Base-by-base conservation (phyloP, 2,888 invertebrate genomes). In the Frankliniella fusca region DNA sequence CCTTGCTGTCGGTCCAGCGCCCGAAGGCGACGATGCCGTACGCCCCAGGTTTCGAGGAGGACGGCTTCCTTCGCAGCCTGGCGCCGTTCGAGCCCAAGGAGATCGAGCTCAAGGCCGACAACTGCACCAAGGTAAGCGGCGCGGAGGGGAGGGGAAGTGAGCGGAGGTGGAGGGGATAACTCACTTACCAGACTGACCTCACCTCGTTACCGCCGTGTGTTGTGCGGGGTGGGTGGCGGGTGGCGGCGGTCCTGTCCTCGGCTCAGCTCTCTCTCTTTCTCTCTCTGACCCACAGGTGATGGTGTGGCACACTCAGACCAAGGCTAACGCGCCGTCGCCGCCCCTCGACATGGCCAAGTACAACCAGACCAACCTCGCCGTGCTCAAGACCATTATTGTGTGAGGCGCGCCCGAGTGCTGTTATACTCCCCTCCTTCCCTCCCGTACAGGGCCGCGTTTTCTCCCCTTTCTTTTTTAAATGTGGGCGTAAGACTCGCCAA, bases 41-140 rank as follows among this genome's bases (percentile, higher is more conserved):
- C 86, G 91, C 90, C 84, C 92, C 92, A 0, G 94, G 94, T 20
- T 92, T 92, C 86, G 94, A 94, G 87, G 96, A 96, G 87, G 94
- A 95, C 86, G 90, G 91, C 81, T 94, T 96, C 86, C 89, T 96
- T 38, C 89, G 91, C 81, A 92, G 93, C 85, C 88, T 95, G 81
- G 91, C 90, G 27, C 85, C 85, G 48, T 87, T 95, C 20, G 91
- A 90, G 82, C 86, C 93, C 20, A 89, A 90, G 54, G 93, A 95
- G 81, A 92, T 96, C 81, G 95, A 96, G 87, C 94, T 95, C 0
- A 91, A 92, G 84, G 95, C 95, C 2, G 90, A 91, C 23, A 92
- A 93, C 86, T 96, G 95, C 86, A 93, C 94, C 0, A 92, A 94
- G 89, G 91, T 91, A 85, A 81, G 84, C 54, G 54, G 8, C 54